Conservation (phyloP, 1,140 invertebrate species). For the Chymomyza costata region DNA sequence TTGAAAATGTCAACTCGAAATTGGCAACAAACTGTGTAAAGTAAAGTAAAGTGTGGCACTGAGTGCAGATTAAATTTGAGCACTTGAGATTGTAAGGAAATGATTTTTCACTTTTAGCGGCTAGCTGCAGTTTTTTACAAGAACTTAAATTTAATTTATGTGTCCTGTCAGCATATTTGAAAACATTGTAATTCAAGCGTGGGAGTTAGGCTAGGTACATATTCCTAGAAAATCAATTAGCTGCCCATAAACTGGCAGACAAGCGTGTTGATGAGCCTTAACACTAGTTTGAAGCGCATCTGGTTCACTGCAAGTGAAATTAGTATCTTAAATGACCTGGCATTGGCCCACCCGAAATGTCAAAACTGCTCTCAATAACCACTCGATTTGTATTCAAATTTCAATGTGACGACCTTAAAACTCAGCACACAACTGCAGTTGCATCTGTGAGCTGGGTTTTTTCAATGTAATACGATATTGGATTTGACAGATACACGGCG, state of each 20-base stretch:
- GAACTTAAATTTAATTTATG: conserved; percentile 47
- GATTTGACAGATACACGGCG: conserved; percentile 69
- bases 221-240: conserved; percentile 71
- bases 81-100: too few species aligned
- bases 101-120: conserved; percentile 28
- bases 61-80: conserved; percentile 42
- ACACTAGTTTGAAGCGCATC: too few species aligned
- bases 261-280: conserved; percentile 20
- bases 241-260: conserved; percentile 53
- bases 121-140: not conserved
- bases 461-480: conserved; percentile 55
- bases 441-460: conserved; percentile 50
- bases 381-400: conserved; percentile 70
- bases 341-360: too few species aligned
- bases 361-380: conserved; percentile 32
- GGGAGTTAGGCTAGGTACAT: conserved; percentile 5
- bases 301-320: conserved; percentile 25
- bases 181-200: conserved; percentile 71
- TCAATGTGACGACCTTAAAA: conserved; percentile 19
- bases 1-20: not conserved
- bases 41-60: too few species aligned
- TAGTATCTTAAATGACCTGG: conserved; percentile 19
- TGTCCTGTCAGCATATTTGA: conserved; percentile 66
- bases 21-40: not conserved
- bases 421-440: conserved; percentile 34